Evolutionary conservation across 1,140 invertebrate species (phyloP), one percentile per base, ranked within the genome.

Genomic region (Tenebrio molitor): DNA sequence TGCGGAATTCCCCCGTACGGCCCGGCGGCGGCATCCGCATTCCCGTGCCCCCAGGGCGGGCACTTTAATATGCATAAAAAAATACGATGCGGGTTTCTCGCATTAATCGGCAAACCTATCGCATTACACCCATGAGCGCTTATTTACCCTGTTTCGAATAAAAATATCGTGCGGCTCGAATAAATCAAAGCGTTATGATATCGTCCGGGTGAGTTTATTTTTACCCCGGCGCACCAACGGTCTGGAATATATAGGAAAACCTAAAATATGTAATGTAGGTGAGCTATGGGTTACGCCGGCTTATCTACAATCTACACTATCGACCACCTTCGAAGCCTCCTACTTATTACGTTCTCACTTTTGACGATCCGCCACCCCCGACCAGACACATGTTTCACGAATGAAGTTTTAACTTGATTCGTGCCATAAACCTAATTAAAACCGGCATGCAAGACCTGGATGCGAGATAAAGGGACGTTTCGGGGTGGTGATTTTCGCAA

Each of bases 111-210:
- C 50, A 58, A 29, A 29, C 50, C 10, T 58, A 58, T 58, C 50
- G 23, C 50, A 29, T 58, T 29, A 58, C 50, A 29, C 50, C 50
- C 50, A 21, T 58, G 50, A 29, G 50, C 23, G 50, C 50, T 58
- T 58, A 58, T 58, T 58, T 58, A 29, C 50, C 50, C 50, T 29
- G 50, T 58, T 58, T 58, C 50, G 23, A 58, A 58, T 58, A 58
- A 58, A 58, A 58, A 58, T 58, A 58, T 58, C 50, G 50, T 25
- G 50, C 21, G 50, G 50, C 19, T 29, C 50, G 50, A 29, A 58
- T 58, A 58, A 58, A 58, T 58, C 50, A 58, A 58, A 58, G 50
- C 21, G 50, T 58, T 58, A 58, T 58, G 50, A 58, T 58, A 58
- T 29, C 50, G 50, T 58, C 50, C 50, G 50, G 2, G 36, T 50